Conservation (phyloP, 2,888 invertebrate genomes). For the Andrena camellia region DNA sequence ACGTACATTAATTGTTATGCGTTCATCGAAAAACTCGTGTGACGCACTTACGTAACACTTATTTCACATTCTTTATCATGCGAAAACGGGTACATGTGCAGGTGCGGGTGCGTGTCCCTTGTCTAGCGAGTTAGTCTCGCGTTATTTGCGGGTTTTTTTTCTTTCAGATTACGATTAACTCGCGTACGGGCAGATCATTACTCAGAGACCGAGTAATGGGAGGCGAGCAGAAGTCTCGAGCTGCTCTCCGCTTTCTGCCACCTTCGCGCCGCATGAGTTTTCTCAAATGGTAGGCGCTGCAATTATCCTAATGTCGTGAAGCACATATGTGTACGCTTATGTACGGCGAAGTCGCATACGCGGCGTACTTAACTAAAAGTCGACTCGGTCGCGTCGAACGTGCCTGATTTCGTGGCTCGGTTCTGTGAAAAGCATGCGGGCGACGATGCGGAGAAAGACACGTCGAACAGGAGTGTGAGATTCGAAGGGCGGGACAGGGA, state of each 20-base stretch:
- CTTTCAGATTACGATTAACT: not conserved
- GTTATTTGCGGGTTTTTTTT: not conserved
- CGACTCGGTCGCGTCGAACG: conserved; percentile 24
- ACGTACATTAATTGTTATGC: conserved; percentile 15
- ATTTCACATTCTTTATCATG: not conserved
- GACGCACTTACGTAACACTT: not conserved
- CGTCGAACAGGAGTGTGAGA: conserved; percentile 1
- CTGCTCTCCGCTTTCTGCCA: not conserved
- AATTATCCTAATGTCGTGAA: not conserved
- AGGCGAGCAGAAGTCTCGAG: not conserved
- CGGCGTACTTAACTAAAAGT: not conserved
- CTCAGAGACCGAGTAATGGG: not conserved
- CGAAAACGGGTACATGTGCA: not conserved
- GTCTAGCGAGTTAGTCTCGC: not conserved
- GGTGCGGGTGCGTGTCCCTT: not conserved
- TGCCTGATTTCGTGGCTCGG: conserved; percentile 36
- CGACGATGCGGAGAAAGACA: conserved; percentile 8
- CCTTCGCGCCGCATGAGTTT: not conserved
- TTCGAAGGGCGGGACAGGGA: conserved; percentile 1
- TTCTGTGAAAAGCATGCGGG: conserved; percentile 8
- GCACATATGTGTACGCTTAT: not conserved
- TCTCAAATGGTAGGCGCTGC: too few species aligned
- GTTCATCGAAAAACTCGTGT: not conserved
- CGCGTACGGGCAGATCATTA: not conserved
- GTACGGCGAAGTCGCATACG: not conserved